phyloP scores from a whole-genome alignment of 2,797 vertebrate genomes.

The Naso thynnoides region DNA sequence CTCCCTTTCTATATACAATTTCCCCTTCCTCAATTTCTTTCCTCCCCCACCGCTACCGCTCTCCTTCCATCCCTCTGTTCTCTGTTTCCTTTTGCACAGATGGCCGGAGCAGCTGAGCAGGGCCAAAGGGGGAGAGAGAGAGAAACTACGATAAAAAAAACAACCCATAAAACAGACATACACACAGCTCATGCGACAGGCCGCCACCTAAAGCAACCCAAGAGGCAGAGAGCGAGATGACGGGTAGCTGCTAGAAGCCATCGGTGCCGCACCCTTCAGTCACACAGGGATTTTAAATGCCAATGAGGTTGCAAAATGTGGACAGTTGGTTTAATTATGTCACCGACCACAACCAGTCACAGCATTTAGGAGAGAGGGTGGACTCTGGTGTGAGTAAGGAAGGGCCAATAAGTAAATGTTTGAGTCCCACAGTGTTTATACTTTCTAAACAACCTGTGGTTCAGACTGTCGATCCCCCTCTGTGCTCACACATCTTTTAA shows the following conservation, averaged over 20 bases:
- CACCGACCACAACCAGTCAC: slow-evolving; percentile 17
- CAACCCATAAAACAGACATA: slow-evolving; percentile 42
- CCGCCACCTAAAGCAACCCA: slow-evolving; percentile 33
- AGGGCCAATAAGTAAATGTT: background rate
- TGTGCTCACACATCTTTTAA: background rate
- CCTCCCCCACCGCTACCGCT: slow-evolving; percentile 37
- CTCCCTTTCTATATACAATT: slow-evolving; percentile 49
- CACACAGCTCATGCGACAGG: slow-evolving; percentile 52
- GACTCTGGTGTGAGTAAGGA: background rate
- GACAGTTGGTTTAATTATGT: slow-evolving; percentile 44
- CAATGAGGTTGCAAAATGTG: slow-evolving; percentile 34
- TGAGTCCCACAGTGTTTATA: slow-evolving; percentile 10
- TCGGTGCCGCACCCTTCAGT: slow-evolving; percentile 40
- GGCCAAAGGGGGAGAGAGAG: slow-evolving; percentile 69
- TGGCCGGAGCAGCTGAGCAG: slow-evolving; percentile 86
- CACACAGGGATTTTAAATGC: slow-evolving; percentile 41
- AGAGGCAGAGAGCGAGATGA: slow-evolving; percentile 36
- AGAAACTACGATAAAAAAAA: too few relatives aligned
- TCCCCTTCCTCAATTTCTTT: slow-evolving; percentile 34
- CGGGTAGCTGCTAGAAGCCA: slow-evolving; percentile 33
- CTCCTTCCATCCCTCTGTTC: slow-evolving; percentile 73
- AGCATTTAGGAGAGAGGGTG: slow-evolving; percentile 24
- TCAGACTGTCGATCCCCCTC: background rate
- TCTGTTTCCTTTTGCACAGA: slow-evolving; percentile 85
- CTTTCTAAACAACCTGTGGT: background rate